Conservation (phyloP, 2,888 invertebrate species). For the Drosophila tripunctata region DNA sequence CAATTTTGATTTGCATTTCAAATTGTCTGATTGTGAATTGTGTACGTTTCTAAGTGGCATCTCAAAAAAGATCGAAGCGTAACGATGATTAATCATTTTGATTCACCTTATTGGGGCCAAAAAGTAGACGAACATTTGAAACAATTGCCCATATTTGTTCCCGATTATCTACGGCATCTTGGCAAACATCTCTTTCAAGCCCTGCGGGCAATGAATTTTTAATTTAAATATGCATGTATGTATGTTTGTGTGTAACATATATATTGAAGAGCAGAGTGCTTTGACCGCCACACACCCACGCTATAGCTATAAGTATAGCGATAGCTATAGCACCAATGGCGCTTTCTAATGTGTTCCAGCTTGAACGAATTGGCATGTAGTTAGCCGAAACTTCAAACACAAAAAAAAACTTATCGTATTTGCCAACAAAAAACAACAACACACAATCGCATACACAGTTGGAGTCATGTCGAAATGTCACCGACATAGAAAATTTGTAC, state of each 20-base stretch:
- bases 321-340: constrained; percentile 14
- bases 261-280: constrained; percentile 56
- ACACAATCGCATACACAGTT: constrained; percentile 38
- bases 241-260: too few species aligned
- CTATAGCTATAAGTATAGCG: too few species aligned
- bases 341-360: constrained; percentile 68
- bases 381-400: constrained; percentile 36
- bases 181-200: constrained; percentile 23
- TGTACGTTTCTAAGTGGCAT: constrained; percentile 17
- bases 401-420: constrained; percentile 31
- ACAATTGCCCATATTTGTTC: constrained; percentile 40
- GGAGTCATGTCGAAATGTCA: constrained; percentile 75
- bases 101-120: constrained; percentile 64
- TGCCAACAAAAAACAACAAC: constrained; percentile 42
- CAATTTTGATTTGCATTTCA: constrained; percentile 40
- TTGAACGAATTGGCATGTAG: constrained; percentile 47
- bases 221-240: constrained; percentile 9
- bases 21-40: constrained; percentile 12
- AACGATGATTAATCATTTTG: constrained; percentile 70
- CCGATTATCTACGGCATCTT: constrained; percentile 45
- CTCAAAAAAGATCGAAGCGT: constrained; percentile 21
- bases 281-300: constrained; percentile 73
- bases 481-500: constrained; percentile 70
- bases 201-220: constrained; percentile 35
- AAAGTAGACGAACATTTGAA: constrained; percentile 33